Evolutionary conservation across 2,888 invertebrate genomes (phyloP), one percentile per base, ranked within the genome.

Genomic region (Lepidocyrtoides sp.): DNA sequence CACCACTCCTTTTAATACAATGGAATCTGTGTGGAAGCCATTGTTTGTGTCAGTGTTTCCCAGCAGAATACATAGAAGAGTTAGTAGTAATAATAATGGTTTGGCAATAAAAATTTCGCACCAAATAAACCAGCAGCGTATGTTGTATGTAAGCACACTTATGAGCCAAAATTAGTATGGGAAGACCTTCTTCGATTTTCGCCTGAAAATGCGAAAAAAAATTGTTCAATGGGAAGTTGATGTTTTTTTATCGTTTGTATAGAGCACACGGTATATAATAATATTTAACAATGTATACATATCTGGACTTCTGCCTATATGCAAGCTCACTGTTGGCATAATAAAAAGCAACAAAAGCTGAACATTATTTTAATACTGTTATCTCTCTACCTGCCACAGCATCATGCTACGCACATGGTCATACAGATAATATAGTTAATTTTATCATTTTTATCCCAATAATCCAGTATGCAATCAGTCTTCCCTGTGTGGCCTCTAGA

Each of bases 101-200:
- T n/a, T n/a, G n/a, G 66, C 17, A 69, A 32, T 63, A 63, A 36
- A 32, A 57, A 69, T 29, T 63, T n/a, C 23, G 29, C 29, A 63
- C 29, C 63, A 29, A 26, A 69, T 41, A 36, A 69, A 41, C 69
- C 51, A 32, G n/a, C 69, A 44, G 17, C 12, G 72, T 20, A 41
- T 72, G 12, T 23, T 10, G 10, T 17, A 20, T 44, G 20, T 1
- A 20, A 12, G 32, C 23, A 12, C 20, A 20, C 3, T 2, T 12
- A 44, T 20, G 12, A 41, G 57, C 14, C 14, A 72, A n/a, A 51
- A 20, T 14, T 17, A 79, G 32, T n/a, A 57, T 57, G 79, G 23
- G 79, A 79, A 79, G 79, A 36, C 79, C 79, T 79, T 77, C 14
- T 32, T 79, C n/a, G 36, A 79, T 79, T 79, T 79, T 79, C 54